A percentile compares a stretch with the other conserved stretches of the same genome.
Evolutionary conservation across 1,140 invertebrate genomes (phyloP).

Genomic region (Dreissena polymorpha): DNA sequence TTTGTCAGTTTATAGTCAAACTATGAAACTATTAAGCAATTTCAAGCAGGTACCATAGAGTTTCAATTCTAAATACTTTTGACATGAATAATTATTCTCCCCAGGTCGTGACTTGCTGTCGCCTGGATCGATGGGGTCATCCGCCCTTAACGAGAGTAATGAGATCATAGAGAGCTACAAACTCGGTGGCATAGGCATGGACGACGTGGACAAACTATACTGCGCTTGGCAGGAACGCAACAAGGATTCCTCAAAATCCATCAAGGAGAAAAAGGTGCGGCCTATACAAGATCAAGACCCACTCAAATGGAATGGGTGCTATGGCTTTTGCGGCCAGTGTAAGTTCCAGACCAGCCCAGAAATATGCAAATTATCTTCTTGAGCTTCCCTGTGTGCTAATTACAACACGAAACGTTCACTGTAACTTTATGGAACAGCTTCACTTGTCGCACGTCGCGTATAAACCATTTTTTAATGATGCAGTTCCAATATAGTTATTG

Average conservation of each 20-base stretch:
- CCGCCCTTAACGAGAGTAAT: slow-evolving; percentile 17
- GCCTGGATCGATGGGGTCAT: slow-evolving; percentile 19
- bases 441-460: background rate
- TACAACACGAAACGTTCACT: background rate
- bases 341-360: background rate
- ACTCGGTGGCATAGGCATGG: background rate
- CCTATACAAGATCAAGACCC: background rate
- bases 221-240: slow-evolving; percentile 30
- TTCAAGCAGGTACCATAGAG: too few relatives aligned
- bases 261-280: slow-evolving; percentile 37
- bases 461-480: too few relatives aligned
- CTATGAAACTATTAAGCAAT: too few relatives aligned
- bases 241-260: slow-evolving; percentile 8
- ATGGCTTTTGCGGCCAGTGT: background rate
- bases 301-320: background rate
- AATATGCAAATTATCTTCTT: background rate
- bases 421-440: background rate
- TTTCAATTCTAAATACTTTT: background rate
- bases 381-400: background rate
- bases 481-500: too few relatives aligned
- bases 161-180: slow-evolving; percentile 13
- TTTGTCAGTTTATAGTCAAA: too few relatives aligned
- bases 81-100: background rate
- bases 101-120: background rate
- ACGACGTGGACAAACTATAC: slow-evolving; percentile 39